phyloP scores from a whole-genome alignment of 2,888 invertebrate genomes.

The Chrysolina haemoptera region DNA sequence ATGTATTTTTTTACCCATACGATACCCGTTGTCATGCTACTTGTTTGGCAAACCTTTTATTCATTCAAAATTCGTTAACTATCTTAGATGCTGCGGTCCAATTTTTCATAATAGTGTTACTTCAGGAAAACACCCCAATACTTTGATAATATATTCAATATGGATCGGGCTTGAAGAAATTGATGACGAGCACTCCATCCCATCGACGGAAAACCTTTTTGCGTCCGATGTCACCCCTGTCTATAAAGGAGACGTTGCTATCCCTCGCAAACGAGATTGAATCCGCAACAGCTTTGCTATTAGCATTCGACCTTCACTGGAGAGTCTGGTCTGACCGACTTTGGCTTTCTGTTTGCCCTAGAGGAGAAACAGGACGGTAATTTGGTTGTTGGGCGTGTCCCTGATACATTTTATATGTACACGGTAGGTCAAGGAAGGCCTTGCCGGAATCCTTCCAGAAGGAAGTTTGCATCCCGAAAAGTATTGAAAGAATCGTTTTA shows the following conservation, averaged over 20 bases:
- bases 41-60: no score
- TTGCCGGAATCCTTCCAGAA: no score
- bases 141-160: background rate
- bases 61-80: no score
- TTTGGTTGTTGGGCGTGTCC: background rate
- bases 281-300: background rate
- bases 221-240: background rate
- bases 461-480: no score
- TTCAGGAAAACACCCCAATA: no score
- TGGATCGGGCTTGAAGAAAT: background rate
- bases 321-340: background rate
- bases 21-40: no score
- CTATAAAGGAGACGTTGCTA: background rate
- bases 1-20: no score
- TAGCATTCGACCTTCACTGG: background rate
- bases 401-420: background rate
- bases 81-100: no score
- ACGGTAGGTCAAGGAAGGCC: background rate
- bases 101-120: no score
- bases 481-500: no score
- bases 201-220: background rate
- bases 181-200: background rate
- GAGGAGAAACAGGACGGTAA: background rate
- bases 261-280: background rate
- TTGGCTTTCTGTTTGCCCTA: background rate